These are phyloP conservation scores for Brotula barbata DNA, from an alignment of 2,797 vertebrate genomes.

Conservation along the genomic window DNA sequence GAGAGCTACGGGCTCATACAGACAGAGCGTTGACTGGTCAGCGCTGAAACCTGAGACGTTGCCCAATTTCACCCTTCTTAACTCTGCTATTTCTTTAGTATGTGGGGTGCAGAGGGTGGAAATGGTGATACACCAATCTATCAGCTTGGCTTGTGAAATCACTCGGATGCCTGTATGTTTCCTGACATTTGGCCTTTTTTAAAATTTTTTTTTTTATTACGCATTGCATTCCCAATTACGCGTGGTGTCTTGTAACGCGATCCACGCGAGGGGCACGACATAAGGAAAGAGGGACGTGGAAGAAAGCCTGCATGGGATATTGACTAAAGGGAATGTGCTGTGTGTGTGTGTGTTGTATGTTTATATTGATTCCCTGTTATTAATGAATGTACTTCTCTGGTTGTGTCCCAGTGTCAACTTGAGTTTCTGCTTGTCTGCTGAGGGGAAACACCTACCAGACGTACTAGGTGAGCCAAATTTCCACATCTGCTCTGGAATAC, in stretches of 20 bases:
- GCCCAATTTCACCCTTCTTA: constrained; percentile 75
- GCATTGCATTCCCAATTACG: constrained; percentile 18
- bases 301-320: constrained; percentile 24
- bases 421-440: constrained; percentile 91
- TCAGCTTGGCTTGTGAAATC: constrained; percentile 51
- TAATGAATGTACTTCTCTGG: constrained; percentile 51
- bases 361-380: constrained; percentile 47
- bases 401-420: constrained; percentile 86
- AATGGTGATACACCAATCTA: constrained; percentile 50
- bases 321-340: constrained; percentile 33
- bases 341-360: constrained; percentile 28
- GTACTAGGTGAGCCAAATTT: constrained; percentile 83
- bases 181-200: constrained; percentile 49
- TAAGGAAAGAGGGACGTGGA: constrained; percentile 24
- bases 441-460: constrained; percentile 87
- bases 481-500: constrained; percentile 63
- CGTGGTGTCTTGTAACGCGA: constrained; percentile 45
- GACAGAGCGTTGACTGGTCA: constrained; percentile 62
- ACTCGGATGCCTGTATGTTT: constrained; percentile 47
- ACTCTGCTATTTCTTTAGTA: constrained; percentile 52
- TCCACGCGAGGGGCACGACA: constrained; percentile 53
- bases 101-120: constrained; percentile 16
- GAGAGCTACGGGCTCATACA: constrained; percentile 56
- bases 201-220: constrained; percentile 17
- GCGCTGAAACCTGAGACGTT: constrained; percentile 66